Evolutionary conservation across 2,113 vertebrate genomes (phyloP).

Genomic region (Istiophorus platypterus): DNA sequence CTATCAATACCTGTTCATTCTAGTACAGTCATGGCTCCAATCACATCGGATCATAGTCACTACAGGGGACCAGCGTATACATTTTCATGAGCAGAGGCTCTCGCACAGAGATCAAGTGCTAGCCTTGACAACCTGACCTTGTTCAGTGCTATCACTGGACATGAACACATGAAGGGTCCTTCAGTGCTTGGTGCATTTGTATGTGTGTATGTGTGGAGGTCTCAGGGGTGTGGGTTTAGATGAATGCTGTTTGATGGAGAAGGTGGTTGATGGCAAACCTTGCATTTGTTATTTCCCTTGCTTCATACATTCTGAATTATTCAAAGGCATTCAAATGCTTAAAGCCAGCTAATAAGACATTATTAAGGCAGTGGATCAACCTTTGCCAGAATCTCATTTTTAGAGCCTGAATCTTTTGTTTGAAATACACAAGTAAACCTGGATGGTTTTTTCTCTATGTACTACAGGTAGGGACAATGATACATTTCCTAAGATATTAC

Average conservation of each 20-base stretch:
- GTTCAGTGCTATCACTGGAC: slow-evolving; percentile 29
- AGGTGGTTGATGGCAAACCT: slow-evolving; percentile 54
- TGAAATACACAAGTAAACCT: slow-evolving; percentile 5
- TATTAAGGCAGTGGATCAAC: slow-evolving; percentile 38
- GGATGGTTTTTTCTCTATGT: not conserved
- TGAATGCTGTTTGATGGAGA: slow-evolving; percentile 50
- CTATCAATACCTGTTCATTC: slow-evolving; percentile 33
- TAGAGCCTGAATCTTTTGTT: not conserved
- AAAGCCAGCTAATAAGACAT: slow-evolving; percentile 60
- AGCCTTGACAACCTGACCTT: slow-evolving; percentile 65
- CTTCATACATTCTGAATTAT: slow-evolving; percentile 64
- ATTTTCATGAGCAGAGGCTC: slow-evolving; percentile 59
- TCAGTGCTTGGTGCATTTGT: not conserved
- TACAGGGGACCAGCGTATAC: slow-evolving; percentile 43
- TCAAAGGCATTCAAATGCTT: slow-evolving; percentile 65
- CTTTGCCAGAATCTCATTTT: slow-evolving; percentile 30
- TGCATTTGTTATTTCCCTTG: slow-evolving; percentile 59
- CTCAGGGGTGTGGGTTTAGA: slow-evolving; percentile 29
- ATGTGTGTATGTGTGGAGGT: slow-evolving; percentile 22
- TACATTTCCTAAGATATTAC: not conserved
- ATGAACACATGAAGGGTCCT: slow-evolving; percentile 38
- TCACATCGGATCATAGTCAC: slow-evolving; percentile 47
- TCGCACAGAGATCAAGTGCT: slow-evolving; percentile 12
- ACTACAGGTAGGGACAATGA: not conserved
- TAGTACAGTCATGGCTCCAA: slow-evolving; percentile 32